These are phyloP conservation scores for Machimus atricapillus DNA, from an alignment of 2,888 invertebrate species.

Conservation along the genomic window DNA sequence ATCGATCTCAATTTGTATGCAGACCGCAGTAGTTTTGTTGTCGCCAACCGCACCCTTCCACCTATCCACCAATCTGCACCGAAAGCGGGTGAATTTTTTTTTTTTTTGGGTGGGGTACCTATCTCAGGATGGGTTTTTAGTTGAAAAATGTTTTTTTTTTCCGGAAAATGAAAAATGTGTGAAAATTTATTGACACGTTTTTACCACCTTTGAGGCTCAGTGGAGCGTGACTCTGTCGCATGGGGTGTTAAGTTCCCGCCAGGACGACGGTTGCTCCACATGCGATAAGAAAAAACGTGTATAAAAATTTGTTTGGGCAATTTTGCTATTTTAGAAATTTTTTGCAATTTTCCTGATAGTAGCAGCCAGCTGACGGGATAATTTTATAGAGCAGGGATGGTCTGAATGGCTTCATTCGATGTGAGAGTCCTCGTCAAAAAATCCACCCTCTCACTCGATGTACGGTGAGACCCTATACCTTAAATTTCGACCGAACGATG, in stretches of 20 bases:
- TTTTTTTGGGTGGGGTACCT: background rate
- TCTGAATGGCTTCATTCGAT: background rate
- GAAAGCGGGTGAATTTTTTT: background rate
- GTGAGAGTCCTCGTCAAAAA: background rate
- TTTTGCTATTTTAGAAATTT: background rate
- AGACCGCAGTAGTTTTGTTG: background rate
- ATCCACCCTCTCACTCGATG: background rate
- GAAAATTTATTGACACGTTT: constrained; percentile 38
- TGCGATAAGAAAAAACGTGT: background rate
- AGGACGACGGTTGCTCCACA: background rate
- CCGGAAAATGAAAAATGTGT: constrained; percentile 27
- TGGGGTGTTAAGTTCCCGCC: background rate
- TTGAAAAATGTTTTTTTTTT: background rate
- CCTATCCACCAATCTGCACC: background rate
- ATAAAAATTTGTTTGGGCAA: background rate
- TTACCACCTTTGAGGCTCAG: constrained; percentile 23
- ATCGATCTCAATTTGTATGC: constrained; percentile 35
- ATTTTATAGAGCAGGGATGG: background rate
- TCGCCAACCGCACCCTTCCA: background rate
- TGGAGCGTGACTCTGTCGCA: background rate
- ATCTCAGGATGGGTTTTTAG: constrained; percentile 4
- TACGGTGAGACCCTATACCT: background rate
- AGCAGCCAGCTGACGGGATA: background rate
- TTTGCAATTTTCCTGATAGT: background rate
- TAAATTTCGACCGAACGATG: background rate